Percentiles rank a stretch among this genome's conserved stretches.
phyloP scores from a whole-genome alignment of 2,113 vertebrate species.

The Ceratotherium simum region DNA sequence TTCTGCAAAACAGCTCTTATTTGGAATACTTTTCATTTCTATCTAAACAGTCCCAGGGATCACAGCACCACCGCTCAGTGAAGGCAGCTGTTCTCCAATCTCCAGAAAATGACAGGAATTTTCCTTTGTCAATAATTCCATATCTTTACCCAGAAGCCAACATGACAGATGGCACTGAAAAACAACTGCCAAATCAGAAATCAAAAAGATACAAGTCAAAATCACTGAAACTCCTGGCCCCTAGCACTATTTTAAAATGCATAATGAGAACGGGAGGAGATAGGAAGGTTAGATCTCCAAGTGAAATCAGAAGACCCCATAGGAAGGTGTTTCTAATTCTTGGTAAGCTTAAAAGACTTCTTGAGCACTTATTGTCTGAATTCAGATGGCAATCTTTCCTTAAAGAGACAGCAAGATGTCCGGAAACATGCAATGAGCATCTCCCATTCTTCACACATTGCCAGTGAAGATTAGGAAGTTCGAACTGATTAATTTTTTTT shows the following conservation, averaged over 20 bases:
- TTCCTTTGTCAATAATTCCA: slow-evolving; percentile 39
- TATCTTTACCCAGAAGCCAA: slow-evolving; percentile 60
- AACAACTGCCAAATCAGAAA: slow-evolving; percentile 58
- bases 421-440: background rate
- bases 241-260: slow-evolving; percentile 19
- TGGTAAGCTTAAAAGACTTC: background rate
- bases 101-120: slow-evolving; percentile 15
- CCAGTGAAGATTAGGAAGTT: slow-evolving; percentile 18
- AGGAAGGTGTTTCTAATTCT: slow-evolving; percentile 24
- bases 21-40: slow-evolving; percentile 37
- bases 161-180: background rate
- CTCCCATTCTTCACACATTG: background rate
- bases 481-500: background rate
- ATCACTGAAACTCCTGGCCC: slow-evolving; percentile 18
- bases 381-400: background rate
- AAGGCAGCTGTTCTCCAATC: slow-evolving; percentile 25
- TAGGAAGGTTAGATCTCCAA: background rate
- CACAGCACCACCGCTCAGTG: background rate
- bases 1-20: slow-evolving; percentile 37
- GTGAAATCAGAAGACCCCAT: slow-evolving; percentile 25
- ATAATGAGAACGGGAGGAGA: background rate
- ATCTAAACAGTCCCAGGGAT: background rate
- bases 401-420: background rate
- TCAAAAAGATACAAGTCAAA: background rate
- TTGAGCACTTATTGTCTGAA: background rate